phyloP scores from a whole-genome alignment of 2,888 invertebrate genomes.

The Protula sp. region DNA sequence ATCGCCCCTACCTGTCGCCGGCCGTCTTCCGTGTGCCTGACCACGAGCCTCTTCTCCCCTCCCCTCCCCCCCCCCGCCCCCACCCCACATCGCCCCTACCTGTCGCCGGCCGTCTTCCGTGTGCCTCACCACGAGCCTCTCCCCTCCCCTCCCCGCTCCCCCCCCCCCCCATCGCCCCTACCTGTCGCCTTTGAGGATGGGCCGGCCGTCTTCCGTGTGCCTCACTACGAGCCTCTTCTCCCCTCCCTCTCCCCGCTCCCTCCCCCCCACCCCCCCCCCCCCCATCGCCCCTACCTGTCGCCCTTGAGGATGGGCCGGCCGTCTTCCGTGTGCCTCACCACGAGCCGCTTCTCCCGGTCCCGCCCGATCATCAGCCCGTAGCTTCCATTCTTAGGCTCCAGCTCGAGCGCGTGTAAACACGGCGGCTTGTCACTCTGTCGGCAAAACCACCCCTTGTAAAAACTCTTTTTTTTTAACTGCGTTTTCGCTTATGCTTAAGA shows the following conservation, averaged over 20 bases:
- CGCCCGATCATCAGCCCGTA: not conserved
- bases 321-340: slow-evolving; percentile 1
- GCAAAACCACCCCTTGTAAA: too few relatives aligned
- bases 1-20: slow-evolving; percentile 8
- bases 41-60: not conserved
- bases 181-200: slow-evolving; percentile 6
- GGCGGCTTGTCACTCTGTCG: not conserved
- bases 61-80: too few relatives aligned
- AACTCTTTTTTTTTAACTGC: too few relatives aligned
- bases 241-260: not conserved
- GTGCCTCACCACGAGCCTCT: not conserved
- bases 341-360: not conserved
- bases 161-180: too few relatives aligned
- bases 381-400: not conserved
- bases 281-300: slow-evolving; percentile 9
- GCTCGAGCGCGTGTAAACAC: not conserved
- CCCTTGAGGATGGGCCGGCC: slow-evolving; percentile 3
- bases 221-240: not conserved
- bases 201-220: slow-evolving; percentile 1
- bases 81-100: too few relatives aligned
- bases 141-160: not conserved
- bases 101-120: too few relatives aligned
- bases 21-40: slow-evolving; percentile 2
- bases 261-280: too few relatives aligned
- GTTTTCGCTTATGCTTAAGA: too few relatives aligned